phyloP scores from a whole-genome alignment of 2,113 vertebrate species.

The Ochotona curzoniae region DNA sequence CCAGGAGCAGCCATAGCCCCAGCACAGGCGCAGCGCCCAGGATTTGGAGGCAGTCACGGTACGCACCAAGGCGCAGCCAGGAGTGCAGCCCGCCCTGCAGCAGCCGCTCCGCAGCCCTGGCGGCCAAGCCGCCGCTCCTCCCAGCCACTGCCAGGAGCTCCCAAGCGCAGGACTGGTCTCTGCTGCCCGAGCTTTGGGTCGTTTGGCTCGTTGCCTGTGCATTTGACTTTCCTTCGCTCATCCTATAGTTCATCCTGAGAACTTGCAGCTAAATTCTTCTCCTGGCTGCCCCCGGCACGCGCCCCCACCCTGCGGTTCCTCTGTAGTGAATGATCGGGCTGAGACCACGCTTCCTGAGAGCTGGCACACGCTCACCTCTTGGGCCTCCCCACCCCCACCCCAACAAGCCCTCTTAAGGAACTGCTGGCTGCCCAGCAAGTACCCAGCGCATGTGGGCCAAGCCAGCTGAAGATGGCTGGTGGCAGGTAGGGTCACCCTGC shows the following conservation, averaged over 20 bases:
- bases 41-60: too few species aligned
- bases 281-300: too few species aligned
- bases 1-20: not conserved
- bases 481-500: too few species aligned
- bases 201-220: not conserved
- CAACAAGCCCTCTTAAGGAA: not conserved
- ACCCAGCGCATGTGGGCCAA: not conserved
- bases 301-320: too few species aligned
- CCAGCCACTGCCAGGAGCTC: not conserved
- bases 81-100: too few species aligned
- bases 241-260: not conserved
- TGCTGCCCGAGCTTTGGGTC: not conserved
- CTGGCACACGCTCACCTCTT: not conserved
- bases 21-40: too few species aligned
- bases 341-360: not conserved
- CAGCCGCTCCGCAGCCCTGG: too few species aligned
- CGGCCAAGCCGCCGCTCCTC: too few species aligned
- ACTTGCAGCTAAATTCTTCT: too few species aligned
- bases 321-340: not conserved
- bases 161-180: rapidly evolving
- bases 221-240: not conserved
- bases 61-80: too few species aligned
- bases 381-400: too few species aligned
- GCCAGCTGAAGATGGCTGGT: not conserved
- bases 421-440: not conserved